These are phyloP conservation scores for Candoia aspera DNA, from an alignment of 2,113 vertebrate genomes.

Conservation along the genomic window DNA sequence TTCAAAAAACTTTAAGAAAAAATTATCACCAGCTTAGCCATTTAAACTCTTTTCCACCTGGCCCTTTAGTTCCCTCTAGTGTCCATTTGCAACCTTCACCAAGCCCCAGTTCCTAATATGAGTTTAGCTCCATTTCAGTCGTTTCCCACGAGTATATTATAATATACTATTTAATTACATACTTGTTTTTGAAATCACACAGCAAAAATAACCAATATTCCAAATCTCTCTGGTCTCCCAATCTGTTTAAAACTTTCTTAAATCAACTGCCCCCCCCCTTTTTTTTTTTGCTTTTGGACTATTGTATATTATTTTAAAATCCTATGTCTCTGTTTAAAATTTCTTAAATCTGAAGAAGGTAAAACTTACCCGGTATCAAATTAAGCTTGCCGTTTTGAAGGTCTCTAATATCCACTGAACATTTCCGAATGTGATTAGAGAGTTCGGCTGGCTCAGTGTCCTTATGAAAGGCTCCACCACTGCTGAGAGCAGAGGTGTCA, in stretches of 20 bases:
- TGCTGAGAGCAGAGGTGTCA: background rate
- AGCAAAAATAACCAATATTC: background rate
- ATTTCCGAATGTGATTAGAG: background rate
- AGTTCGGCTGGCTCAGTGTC: background rate
- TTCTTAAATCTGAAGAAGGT: background rate
- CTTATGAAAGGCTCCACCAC: background rate
- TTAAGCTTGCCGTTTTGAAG: background rate
- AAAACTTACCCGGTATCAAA: background rate
- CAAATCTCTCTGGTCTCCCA: background rate
- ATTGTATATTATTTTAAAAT: background rate
- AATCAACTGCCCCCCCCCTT: background rate
- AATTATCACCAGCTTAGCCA: background rate
- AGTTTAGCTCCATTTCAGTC: background rate
- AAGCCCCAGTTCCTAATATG: background rate
- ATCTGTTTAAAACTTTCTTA: background rate
- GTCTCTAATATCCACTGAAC: background rate
- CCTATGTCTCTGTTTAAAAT: background rate
- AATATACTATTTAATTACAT: background rate
- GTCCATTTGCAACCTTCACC: background rate
- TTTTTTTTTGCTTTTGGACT: background rate
- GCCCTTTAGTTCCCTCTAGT: background rate
- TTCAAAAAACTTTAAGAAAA: background rate
- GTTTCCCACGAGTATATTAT: background rate
- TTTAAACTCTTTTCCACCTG: background rate
- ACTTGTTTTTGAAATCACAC: background rate